phyloP scores from a whole-genome alignment of 2,797 vertebrate genomes.

The Telmatherina bonti region DNA sequence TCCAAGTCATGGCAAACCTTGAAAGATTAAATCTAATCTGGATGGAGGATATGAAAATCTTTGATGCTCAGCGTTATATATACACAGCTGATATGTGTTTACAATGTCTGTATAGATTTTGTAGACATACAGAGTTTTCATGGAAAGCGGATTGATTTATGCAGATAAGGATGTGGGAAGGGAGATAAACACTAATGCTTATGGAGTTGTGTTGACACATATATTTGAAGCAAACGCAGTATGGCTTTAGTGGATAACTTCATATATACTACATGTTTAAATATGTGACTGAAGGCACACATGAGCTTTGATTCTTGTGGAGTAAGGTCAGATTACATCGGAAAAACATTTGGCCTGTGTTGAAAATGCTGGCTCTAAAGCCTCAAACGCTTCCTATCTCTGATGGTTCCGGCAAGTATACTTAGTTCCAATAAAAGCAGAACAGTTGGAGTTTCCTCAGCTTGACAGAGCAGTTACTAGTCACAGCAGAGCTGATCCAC shows the following conservation, averaged over 20 bases:
- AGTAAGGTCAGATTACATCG: slow-evolving; percentile 54
- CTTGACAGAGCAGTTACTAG: slow-evolving; percentile 57
- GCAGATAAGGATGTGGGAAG: not conserved
- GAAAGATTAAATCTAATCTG: slow-evolving; percentile 22
- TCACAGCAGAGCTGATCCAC: slow-evolving; percentile 56
- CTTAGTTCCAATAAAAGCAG: slow-evolving; percentile 47
- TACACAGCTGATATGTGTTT: not conserved
- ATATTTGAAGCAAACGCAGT: slow-evolving; percentile 14
- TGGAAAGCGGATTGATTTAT: not conserved
- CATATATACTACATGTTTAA: slow-evolving; percentile 14
- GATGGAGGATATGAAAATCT: slow-evolving; percentile 36
- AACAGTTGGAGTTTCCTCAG: slow-evolving; percentile 68
- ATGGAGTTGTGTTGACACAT: not conserved
- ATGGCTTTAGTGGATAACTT: slow-evolving; percentile 14
- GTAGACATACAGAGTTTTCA: not conserved
- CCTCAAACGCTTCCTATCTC: slow-evolving; percentile 53
- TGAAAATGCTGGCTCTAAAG: slow-evolving; percentile 57
- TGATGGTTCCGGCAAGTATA: slow-evolving; percentile 53
- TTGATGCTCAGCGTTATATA: slow-evolving; percentile 7
- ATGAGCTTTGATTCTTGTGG: slow-evolving; percentile 24
- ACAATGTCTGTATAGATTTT: not conserved
- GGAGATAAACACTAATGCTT: not conserved
- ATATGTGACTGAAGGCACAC: slow-evolving; percentile 19
- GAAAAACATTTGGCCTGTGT: slow-evolving; percentile 45
- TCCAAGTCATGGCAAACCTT: slow-evolving; percentile 36